These are phyloP conservation scores for Cyaniris semiargus DNA, from an alignment of 2,888 invertebrate species.

Conservation along the genomic window DNA sequence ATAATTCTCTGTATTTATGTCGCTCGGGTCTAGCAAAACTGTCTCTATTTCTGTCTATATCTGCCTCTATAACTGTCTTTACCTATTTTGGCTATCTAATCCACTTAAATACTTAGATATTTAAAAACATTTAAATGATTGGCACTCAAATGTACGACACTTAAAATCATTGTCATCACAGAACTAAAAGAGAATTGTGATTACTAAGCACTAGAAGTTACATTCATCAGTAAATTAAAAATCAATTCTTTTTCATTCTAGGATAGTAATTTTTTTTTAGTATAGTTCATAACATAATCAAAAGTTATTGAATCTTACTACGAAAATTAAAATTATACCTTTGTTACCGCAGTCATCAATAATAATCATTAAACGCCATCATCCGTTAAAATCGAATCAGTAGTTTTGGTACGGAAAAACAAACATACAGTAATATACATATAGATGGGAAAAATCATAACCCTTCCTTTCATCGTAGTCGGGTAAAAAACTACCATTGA, in stretches of 20 bases:
- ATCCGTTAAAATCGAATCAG: no score
- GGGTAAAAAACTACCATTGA: not conserved
- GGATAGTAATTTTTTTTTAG: no score
- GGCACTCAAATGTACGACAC: not conserved
- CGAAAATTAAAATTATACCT: not conserved
- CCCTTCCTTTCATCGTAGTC: not conserved
- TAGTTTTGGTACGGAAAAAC: not conserved
- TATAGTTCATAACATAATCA: no score
- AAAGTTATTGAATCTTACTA: no score
- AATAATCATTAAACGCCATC: not conserved
- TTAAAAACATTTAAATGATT: not conserved
- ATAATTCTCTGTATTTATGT: conserved; percentile 16
- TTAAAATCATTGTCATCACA: not conserved
- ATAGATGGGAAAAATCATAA: not conserved
- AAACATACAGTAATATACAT: not conserved
- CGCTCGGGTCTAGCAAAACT: not conserved
- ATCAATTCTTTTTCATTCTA: no score
- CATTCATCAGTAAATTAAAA: not conserved
- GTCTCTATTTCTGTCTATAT: not conserved
- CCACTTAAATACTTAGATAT: not conserved
- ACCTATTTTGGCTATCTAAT: not conserved
- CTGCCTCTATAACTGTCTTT: no score
- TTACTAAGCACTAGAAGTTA: no score
- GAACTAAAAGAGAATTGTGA: no score
- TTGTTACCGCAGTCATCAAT: not conserved